Base-by-base conservation (phyloP, 2,113 vertebrate genomes). In the Donacobius atricapilla region DNA sequence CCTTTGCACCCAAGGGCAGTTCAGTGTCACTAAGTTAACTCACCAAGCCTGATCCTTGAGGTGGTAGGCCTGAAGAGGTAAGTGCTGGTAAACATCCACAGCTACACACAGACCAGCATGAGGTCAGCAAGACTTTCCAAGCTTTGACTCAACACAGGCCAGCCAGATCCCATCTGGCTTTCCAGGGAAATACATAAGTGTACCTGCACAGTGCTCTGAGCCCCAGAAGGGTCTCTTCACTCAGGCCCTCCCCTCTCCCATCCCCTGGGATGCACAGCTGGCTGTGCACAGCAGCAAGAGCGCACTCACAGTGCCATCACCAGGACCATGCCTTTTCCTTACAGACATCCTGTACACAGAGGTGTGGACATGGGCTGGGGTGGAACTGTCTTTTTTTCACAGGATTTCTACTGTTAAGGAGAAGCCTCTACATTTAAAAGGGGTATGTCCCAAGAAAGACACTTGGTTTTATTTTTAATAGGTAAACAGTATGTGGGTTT, bases 271-370 rank as follows among this genome's bases (percentile, higher is more conserved):
- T 2, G 18, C 58, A 25, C 39, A 40, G 58, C 31, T 37, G 44
- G 47, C 42, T 33, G 53, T 1, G 8, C 2, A 60, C 37, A 70
- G 1, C 45, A 61, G 37, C 47, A 24, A 15, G 14, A 50, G 9
- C 3, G 5, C 2, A 0, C 30, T 40, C n/a, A 16, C 8, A 1
- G 23, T 7, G 23, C 35, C 1, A 0, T 7, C 61, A 47, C 23
- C 10, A 25, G 45, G n/a, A 64, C 39, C 16, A 1, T 1, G 10
- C 35, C 28, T 13, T 12, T 8, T 61, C 54, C 30, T 76, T 30
- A 40, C 22, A 17, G 48, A 20, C 16, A 14, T 4, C 31, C 33
- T 33, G 19, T 6, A 58, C 9, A 20, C 40, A 60, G 16, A 30
- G 23, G 13, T 12, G 4, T 1, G 5, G 25, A 56, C 3, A 0